Evolutionary conservation across 1,140 invertebrate species (phyloP), one percentile per base, ranked within the genome.

Genomic region (Ptiloglossa arizonensis): DNA sequence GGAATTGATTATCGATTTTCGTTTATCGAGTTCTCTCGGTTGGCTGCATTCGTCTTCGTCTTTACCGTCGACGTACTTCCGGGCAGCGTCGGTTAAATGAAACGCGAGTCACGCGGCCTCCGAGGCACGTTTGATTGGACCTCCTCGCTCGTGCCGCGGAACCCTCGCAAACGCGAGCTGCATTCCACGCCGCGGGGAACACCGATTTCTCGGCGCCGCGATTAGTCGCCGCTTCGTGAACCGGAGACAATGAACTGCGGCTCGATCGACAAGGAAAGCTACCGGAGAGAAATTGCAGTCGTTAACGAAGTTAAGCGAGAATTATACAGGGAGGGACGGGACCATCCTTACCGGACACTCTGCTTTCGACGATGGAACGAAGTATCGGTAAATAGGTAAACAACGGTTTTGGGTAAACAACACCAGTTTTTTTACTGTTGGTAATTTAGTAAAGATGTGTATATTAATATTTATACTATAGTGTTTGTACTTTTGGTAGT

Each of bases 1-100:
- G 19, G 24, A 46, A 46, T 62, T 17, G 69, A 71, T 48, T 52
- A 77, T 81, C 46, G 72, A 70, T 71, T 82, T 48, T 38, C 77
- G 50, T 22, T 81, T 62, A 68, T 69, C 69, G 48, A 62, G 15
- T 41, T n/a, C n/a, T n/a, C n/a, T n/a, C n/a, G n/a, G n/a, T n/a
- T n/a, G n/a, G 8, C 19, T 50, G 8, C 66, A 63, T 78, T 50
- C 50, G 56, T 66, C 74, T 67, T 80, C 24, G 22, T 24, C 74
- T 74, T 80, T 27, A n/a, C n/a, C 35, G 50, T 38, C 64, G 56
- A 27, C 50, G 50, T 27, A 66, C 46, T 68, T 57, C 72, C 72
- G 62, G 50, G 3, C 11, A 8, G 1, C 5, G 19, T 1, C 17
- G 17, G 27, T 3, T 4, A 32, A 68, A 38, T 54, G 66, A 67